Evolutionary conservation across 2,797 vertebrate species (phyloP), one percentile per base, ranked within the genome.

Genomic region (Myotis pilosus): DNA sequence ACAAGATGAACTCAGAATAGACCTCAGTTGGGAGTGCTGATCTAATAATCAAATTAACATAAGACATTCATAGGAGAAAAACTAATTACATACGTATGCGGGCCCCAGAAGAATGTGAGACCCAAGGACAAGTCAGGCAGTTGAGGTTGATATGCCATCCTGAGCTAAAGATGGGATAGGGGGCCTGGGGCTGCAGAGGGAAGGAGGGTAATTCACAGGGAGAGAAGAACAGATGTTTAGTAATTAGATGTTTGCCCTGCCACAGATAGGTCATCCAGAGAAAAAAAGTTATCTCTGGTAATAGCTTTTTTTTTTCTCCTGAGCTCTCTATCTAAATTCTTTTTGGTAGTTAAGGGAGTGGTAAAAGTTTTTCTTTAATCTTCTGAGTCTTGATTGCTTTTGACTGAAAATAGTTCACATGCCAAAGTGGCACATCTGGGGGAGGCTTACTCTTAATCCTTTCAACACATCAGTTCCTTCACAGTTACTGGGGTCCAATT

Each of bases 1-100:
- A 8, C 13, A 82, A 71, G 53, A 84, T 93, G 94, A 95, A 95
- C 51, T 62, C 72, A 96, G 86, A 82, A 51, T 89, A 75, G 25
- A 30, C 55, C 60, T 94, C 19, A 8, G 4, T 72, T 72, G 79
- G 72, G 86, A 97, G 41, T 33, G 66, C 79, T 82, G 44, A 13
- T 66, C 20, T 49, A 49, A 53, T 78, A 78, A 83, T 49, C 60
- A 66, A 49, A 33, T 49, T 33, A 47, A 64, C n/a, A 47, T 15
- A 64, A 64, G 19, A 47, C 38, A 47, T 82, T 23, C 36, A 66
- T 22, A 49, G 41, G 30, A 66, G 30, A 33, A 83, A 66, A 49
- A 49, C 19, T 49, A 66, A 36, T 83, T 66, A 66, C 15, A 15
- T 83, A 36, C 0, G 2, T 33, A 66, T 83, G 30, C 11, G 7